Conservation (phyloP, 1,140 invertebrate genomes). For the Nasonia longicornis region DNA sequence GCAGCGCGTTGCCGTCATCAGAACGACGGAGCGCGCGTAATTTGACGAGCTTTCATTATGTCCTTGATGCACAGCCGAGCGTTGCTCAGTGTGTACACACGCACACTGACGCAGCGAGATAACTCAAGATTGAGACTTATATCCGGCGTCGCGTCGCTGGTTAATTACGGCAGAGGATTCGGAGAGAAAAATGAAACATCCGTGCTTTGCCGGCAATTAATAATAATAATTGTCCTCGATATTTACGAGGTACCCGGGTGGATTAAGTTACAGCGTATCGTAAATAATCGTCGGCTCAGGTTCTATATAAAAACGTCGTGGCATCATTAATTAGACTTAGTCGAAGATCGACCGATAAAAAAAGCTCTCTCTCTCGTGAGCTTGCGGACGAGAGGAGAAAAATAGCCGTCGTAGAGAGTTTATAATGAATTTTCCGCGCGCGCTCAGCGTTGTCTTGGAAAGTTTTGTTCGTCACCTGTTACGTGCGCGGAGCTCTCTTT, state of each 20-base stretch:
- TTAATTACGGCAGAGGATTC: no score
- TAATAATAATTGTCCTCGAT: not conserved
- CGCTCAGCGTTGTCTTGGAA: not conserved
- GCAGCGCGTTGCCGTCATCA: not conserved
- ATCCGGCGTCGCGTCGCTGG: no score
- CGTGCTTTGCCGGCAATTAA: not conserved
- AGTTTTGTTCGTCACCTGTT: slow-evolving; percentile 32
- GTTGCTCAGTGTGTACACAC: not conserved
- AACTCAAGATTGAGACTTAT: not conserved
- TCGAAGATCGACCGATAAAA: slow-evolving; percentile 11
- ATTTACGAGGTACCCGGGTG: not conserved
- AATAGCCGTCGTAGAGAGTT: not conserved
- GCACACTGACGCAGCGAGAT: not conserved
- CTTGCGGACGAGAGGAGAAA: slow-evolving; percentile 8
- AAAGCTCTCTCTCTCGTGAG: not conserved
- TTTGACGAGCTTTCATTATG: slow-evolving; percentile 17
- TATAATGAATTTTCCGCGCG: slow-evolving; percentile 22
- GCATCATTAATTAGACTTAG: slow-evolving; percentile 12
- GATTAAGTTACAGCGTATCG: not conserved
- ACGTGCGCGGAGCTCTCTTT: slow-evolving; percentile 30
- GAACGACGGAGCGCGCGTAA: not conserved
- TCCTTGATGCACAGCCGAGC: not conserved
- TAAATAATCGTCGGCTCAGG: not conserved
- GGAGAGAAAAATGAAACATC: no score
- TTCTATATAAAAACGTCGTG: not conserved